Evolutionary conservation across 2,888 invertebrate genomes (phyloP).

Genomic region (Stegophylla sp.): DNA sequence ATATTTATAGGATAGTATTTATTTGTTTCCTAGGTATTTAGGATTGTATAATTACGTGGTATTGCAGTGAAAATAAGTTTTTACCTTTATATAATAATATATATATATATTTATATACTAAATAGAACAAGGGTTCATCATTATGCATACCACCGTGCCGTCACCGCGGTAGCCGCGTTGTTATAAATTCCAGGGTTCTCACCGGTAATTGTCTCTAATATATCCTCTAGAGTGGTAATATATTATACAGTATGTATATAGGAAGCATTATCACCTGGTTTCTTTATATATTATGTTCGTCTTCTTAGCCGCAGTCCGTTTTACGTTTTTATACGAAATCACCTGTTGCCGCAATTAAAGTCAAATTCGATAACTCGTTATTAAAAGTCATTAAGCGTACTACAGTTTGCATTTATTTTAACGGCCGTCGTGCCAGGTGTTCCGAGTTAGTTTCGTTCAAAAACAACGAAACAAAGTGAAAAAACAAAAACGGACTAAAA

Average conservation of each 20-base stretch:
- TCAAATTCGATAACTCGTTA: constrained; percentile 57
- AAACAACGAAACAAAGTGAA: neutral
- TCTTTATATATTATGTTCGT: neutral
- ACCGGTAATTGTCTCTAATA: constrained; percentile 56
- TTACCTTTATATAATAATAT: too few species aligned
- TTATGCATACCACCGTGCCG: constrained; percentile 22
- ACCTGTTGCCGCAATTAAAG: constrained; percentile 54
- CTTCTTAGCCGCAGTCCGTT: neutral
- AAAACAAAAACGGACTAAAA: neutral
- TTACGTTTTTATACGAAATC: constrained; percentile 35
- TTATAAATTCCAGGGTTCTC: constrained; percentile 27
- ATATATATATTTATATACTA: neutral
- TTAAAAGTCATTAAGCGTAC: constrained; percentile 57
- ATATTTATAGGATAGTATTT: too few species aligned
- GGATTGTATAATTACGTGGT: neutral
- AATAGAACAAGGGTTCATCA: constrained; percentile 10
- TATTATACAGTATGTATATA: neutral
- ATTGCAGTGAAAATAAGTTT: neutral
- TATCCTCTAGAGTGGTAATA: neutral
- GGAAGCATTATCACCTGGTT: constrained; percentile 52
- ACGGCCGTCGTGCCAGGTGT: constrained; percentile 45
- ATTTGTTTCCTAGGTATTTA: neutral
- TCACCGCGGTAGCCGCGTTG: constrained; percentile 17
- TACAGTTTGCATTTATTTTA: constrained; percentile 46
- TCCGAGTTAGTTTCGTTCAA: constrained; percentile 1